Evolutionary conservation across 1,140 invertebrate genomes (phyloP).

Genomic region (Aphelinus certus): DNA sequence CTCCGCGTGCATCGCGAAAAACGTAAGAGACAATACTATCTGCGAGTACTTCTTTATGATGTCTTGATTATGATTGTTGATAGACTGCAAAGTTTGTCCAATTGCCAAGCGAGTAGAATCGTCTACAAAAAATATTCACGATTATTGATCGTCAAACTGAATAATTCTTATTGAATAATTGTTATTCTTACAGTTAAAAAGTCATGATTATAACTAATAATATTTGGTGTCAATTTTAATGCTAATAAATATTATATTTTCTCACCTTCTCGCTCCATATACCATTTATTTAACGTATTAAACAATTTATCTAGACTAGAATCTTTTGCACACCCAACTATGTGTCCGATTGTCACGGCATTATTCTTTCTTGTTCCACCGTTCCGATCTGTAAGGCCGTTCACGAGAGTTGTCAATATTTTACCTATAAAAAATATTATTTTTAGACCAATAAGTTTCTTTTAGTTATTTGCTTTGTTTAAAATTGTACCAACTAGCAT

Average conservation of each 20-base stretch:
- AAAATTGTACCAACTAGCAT: slow-evolving; percentile 65
- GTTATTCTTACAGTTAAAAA: background rate
- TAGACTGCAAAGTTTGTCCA: slow-evolving; percentile 81
- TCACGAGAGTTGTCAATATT: slow-evolving; percentile 79
- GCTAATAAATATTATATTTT: slow-evolving; percentile 4
- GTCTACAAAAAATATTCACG: slow-evolving; percentile 64
- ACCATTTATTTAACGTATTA: slow-evolving; percentile 81
- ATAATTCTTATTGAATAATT: slow-evolving; percentile 24
- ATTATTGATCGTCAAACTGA: slow-evolving; percentile 16
- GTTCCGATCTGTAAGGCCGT: slow-evolving; percentile 86
- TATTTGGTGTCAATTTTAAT: background rate
- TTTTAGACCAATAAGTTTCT: slow-evolving; percentile 10
- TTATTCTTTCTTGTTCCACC: slow-evolving; percentile 83
- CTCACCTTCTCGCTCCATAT: slow-evolving; percentile 77
- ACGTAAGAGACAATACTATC: slow-evolving; percentile 82
- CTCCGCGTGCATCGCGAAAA: slow-evolving; percentile 89
- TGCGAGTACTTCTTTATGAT: slow-evolving; percentile 83
- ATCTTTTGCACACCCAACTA: slow-evolving; percentile 88
- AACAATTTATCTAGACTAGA: slow-evolving; percentile 88
- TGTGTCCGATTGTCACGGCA: slow-evolving; percentile 83
- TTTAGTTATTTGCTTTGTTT: background rate
- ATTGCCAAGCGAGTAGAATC: slow-evolving; percentile 78
- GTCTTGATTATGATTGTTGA: slow-evolving; percentile 85
- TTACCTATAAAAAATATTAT: slow-evolving; percentile 69
- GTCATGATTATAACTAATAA: too few relatives aligned